These are phyloP conservation scores for Progne subis DNA, from an alignment of 2,113 vertebrate species.

Conservation along the genomic window DNA sequence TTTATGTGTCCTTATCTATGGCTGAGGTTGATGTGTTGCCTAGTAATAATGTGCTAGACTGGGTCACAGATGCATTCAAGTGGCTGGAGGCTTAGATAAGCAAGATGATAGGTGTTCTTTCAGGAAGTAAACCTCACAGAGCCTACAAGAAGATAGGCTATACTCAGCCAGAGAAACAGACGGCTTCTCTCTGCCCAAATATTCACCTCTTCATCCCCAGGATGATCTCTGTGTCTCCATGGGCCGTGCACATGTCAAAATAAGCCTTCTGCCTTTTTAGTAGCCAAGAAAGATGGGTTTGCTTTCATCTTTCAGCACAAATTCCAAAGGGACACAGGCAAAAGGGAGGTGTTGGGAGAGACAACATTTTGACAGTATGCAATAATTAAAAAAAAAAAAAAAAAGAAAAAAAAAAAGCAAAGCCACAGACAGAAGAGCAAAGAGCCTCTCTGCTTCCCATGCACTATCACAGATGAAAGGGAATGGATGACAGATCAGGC, in stretches of 20 bases:
- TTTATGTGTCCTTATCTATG: background rate
- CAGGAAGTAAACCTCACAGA: background rate
- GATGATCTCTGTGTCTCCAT: background rate
- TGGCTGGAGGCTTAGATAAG: background rate
- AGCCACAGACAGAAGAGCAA: constrained; percentile 31
- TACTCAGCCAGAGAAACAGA: background rate
- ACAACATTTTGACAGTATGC: constrained; percentile 41
- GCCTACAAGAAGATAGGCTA: background rate
- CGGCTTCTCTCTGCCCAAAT: background rate
- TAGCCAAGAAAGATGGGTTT: background rate
- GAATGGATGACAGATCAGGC: constrained; percentile 5
- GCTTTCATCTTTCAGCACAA: constrained; percentile 37
- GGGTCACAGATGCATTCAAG: background rate
- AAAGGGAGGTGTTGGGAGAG: constrained; percentile 16
- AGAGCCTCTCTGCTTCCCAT: constrained; percentile 39
- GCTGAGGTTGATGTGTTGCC: background rate
- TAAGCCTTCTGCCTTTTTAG: constrained; percentile 6
- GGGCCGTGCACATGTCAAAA: background rate
- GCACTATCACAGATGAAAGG: constrained; percentile 45
- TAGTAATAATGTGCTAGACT: background rate
- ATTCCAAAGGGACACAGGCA: constrained; percentile 10
- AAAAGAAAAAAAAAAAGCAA: constrained; percentile 4
- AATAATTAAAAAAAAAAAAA: constrained; percentile 37
- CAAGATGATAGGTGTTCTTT: background rate
- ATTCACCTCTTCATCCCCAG: background rate